These are phyloP conservation scores for Cheirogaleus major DNA, from an alignment of 2,797 vertebrate species.

Conservation along the genomic window DNA sequence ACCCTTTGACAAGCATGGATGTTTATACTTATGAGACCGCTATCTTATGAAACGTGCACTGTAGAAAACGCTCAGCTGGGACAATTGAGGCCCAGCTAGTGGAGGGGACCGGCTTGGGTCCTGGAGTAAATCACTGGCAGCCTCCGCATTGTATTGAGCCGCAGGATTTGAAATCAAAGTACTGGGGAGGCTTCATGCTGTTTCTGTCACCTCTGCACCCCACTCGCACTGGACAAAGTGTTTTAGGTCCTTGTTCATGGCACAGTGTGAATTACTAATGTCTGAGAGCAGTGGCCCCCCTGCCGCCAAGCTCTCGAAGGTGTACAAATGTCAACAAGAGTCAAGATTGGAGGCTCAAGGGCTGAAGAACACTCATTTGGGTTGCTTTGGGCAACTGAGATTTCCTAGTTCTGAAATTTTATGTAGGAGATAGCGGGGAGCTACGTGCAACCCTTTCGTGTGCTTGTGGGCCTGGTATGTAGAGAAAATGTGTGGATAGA, in stretches of 20 bases:
- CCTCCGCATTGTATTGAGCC: not conserved
- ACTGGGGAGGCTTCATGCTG: too few relatives aligned
- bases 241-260: not conserved
- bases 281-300: not conserved
- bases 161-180: not conserved
- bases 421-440: not conserved
- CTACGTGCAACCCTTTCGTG: accelerated
- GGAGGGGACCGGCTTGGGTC: accelerated
- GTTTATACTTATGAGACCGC: not conserved
- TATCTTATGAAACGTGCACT: not conserved
- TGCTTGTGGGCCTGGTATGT: not conserved
- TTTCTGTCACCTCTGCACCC: not conserved
- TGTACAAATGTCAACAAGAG: not conserved
- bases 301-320: not conserved
- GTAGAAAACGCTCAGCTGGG: not conserved
- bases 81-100: not conserved
- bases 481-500: not conserved
- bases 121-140: not conserved
- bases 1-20: not conserved
- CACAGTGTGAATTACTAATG: not conserved
- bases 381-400: not conserved
- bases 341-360: not conserved
- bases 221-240: not conserved
- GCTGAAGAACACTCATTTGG: not conserved
- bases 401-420: not conserved